Percentiles rank a stretch among this genome's conserved stretches.
Evolutionary conservation across 2,113 vertebrate genomes (phyloP).

Genomic region (Sander vitreus): DNA sequence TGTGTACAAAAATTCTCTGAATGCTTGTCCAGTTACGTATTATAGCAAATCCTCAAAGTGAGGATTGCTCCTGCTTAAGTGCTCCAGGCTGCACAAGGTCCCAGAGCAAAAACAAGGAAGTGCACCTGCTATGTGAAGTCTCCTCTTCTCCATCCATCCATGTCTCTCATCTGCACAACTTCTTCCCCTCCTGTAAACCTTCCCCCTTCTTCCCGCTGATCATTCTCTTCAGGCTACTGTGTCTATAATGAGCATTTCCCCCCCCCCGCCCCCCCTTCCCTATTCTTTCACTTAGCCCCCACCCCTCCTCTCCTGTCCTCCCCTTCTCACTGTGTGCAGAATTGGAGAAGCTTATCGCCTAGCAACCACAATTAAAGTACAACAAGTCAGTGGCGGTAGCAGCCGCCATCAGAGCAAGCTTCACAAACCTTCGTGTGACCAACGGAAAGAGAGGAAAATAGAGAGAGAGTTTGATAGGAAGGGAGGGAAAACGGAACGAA

Average conservation of each 20-base stretch:
- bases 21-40: constrained; percentile 2
- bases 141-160: constrained; percentile 7
- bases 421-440: constrained; percentile 52
- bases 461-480: constrained; percentile 11
- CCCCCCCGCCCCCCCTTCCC: constrained; percentile 39
- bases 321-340: constrained; percentile 74
- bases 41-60: constrained; percentile 3
- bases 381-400: constrained; percentile 83
- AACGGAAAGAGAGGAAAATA: constrained; percentile 18
- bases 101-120: constrained; percentile 5
- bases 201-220: constrained; percentile 38
- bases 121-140: constrained; percentile 36
- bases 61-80: background rate
- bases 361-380: constrained; percentile 91
- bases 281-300: constrained; percentile 54
- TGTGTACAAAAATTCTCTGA: background rate
- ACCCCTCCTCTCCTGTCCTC: constrained; percentile 54
- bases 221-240: constrained; percentile 61
- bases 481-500: background rate
- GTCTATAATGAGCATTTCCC: constrained; percentile 73
- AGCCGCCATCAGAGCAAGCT: constrained; percentile 61
- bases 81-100: background rate
- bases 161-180: constrained; percentile 53
- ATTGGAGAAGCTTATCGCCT: constrained; percentile 87
- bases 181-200: constrained; percentile 38